These are phyloP conservation scores for Microctenopoma lineatum DNA, from an alignment of 2,797 vertebrate species.

Conservation along the genomic window DNA sequence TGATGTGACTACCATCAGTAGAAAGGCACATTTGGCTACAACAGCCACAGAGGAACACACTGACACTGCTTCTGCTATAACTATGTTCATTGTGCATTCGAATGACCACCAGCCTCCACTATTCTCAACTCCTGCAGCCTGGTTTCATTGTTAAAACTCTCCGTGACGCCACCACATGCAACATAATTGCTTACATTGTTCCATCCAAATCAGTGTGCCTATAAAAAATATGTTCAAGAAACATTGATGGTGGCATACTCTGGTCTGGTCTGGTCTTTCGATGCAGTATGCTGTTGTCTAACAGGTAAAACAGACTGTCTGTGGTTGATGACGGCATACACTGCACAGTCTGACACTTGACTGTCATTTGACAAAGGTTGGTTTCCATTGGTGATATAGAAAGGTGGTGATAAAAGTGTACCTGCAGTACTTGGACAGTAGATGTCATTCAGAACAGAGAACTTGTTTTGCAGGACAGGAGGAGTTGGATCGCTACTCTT, in stretches of 20 bases:
- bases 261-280: conserved; percentile 7
- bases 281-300: not conserved
- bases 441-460: conserved; percentile 3
- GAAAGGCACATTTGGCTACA: conserved; percentile 1
- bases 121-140: not conserved
- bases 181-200: not conserved
- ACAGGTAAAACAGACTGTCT: not conserved
- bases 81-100: not conserved
- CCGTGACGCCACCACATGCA: conserved; percentile 18
- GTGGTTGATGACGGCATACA: conserved; percentile 60
- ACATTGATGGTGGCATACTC: conserved; percentile 60
- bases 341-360: not conserved
- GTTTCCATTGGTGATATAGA: not conserved
- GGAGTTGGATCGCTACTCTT: conserved; percentile 1
- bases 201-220: not conserved
- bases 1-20: not conserved
- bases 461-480: not conserved
- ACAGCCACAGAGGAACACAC: not conserved
- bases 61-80: not conserved
- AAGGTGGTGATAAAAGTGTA: not conserved
- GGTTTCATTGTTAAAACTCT: not conserved
- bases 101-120: conserved; percentile 29
- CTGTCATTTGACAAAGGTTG: not conserved
- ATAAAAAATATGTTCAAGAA: conserved; percentile 21
- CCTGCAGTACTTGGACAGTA: not conserved